Percentiles rank a stretch among this genome's conserved stretches.
Conservation (phyloP, 2,797 vertebrate genomes). For the Psittacula echo region DNA sequence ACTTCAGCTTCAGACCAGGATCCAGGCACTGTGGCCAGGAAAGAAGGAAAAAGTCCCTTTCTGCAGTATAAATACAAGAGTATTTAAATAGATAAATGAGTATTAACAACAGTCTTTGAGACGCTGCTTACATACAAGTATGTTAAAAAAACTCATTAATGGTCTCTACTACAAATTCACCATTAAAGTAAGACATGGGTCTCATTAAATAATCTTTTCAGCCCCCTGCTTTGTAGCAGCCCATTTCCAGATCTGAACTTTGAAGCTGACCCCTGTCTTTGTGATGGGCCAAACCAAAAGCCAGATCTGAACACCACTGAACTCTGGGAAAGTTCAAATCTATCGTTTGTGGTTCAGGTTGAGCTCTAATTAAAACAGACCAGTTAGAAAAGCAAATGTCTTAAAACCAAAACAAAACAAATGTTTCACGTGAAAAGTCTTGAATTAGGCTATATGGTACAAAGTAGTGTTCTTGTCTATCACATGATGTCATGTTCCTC, state of each 20-base stretch:
- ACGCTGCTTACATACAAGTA: not conserved
- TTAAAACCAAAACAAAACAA: slow-evolving; percentile 62
- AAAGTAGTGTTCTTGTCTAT: not conserved
- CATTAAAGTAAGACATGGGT: not conserved
- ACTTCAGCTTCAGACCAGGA: not conserved
- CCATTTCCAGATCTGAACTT: slow-evolving; percentile 51
- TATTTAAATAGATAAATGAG: not conserved
- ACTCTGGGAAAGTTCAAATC: slow-evolving; percentile 70
- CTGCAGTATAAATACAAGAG: not conserved
- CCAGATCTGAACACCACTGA: slow-evolving; percentile 66
- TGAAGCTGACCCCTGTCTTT: slow-evolving; percentile 46
- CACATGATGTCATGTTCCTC: slow-evolving; percentile 8
- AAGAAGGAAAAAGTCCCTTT: not conserved
- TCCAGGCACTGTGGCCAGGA: not conserved
- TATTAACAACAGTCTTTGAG: not conserved
- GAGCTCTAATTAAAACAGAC: slow-evolving; percentile 66
- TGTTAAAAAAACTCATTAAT: not conserved
- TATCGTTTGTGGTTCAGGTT: slow-evolving; percentile 71
- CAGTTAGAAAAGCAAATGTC: slow-evolving; percentile 55
- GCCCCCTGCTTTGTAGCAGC: not conserved
- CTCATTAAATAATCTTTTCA: not conserved
- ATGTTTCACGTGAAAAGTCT: slow-evolving; percentile 61
- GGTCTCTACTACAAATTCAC: not conserved
- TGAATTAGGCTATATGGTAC: not conserved
- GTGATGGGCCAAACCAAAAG: slow-evolving; percentile 70